A percentile compares a stretch with the other conserved stretches of the same genome.
phyloP scores from a whole-genome alignment of 2,888 invertebrate species.

The Drosophila pseudotakahashii region DNA sequence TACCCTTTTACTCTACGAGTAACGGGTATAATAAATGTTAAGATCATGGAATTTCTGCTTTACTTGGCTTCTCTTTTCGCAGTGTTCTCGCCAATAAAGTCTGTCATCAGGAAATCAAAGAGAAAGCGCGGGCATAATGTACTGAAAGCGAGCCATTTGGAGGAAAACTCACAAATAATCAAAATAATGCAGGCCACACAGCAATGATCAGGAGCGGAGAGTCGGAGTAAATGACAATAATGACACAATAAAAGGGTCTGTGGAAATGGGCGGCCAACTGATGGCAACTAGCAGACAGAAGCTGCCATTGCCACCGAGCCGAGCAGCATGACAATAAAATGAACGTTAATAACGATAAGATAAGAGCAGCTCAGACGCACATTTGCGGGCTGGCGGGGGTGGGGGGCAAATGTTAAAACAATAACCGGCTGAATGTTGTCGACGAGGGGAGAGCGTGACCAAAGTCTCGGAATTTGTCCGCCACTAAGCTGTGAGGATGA shows the following conservation, averaged over 20 bases:
- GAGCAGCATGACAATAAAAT: conserved; percentile 72
- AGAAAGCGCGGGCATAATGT: conserved; percentile 63
- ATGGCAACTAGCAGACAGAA: conserved; percentile 60
- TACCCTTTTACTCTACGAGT: too few species aligned
- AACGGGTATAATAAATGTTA: too few species aligned
- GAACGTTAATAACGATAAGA: conserved; percentile 80
- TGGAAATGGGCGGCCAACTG: conserved; percentile 69
- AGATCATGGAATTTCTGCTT: too few species aligned
- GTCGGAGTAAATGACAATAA: conserved; percentile 75
- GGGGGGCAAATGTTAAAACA: conserved; percentile 74
- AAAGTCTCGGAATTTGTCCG: conserved; percentile 60
- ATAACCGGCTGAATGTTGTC: conserved; percentile 76
- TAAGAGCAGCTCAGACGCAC: conserved; percentile 61
- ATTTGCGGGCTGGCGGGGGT: conserved; percentile 25
- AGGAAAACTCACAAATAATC: conserved; percentile 69
- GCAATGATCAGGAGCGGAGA: conserved; percentile 30
- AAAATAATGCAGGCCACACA: conserved; percentile 69
- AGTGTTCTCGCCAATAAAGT: conserved; percentile 47
- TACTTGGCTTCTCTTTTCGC: background rate
- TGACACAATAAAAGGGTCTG: conserved; percentile 78
- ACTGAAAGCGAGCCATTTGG: conserved; percentile 60
- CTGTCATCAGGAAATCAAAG: conserved; percentile 65
- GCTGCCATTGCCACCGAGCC: conserved; percentile 27
- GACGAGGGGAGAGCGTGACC: conserved; percentile 46
- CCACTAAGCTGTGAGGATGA: conserved; percentile 47